Base-by-base conservation (phyloP, 2,888 invertebrate genomes). In the Lochmaea crataegi region DNA sequence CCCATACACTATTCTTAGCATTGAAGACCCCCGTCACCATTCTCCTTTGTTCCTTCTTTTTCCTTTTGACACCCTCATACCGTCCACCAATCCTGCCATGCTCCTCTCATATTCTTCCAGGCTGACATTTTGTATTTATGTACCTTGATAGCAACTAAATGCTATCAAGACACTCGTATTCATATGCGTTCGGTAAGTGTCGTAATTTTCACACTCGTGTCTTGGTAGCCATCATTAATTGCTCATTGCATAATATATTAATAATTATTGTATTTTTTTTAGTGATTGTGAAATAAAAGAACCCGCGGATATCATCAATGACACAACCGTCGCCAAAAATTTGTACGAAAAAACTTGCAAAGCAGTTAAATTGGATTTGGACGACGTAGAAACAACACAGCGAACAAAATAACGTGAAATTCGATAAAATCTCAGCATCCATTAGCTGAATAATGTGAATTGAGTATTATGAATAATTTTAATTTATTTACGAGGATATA, bases 241-340 rank as follows among this genome's bases (percentile, higher is more conserved):
- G 11, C 12, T 45, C 14, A 45, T 45, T 45, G 14, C 11, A 4
- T 45, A 12, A 12, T 45, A 4, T 11, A 4, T 1, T 11, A 45
- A 5, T 14, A 42, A n/a, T 18, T 10, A 6, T 22, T 42, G 58
- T 58, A 0, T 32, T 68, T 79, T 68, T 79, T 79, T 70, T 71
- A 88, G 88, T 72, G 86, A 88, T 72, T 88, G 88, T 78, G 86
- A 86, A 75, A 75, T 85, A 41, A 85, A 85, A 73, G 83, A 85
- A 73, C 85, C 87, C 18, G 82, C 84, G 4, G 83, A 82, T 32
- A 79, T 79, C 64, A 84, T 86, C 2, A 82, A 82, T 63, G 85
- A 87, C 72, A 80, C 80, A 41, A 75, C 77, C 18, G 75, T 85
- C 9, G 82, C 85, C 10, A 82, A 84, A 71, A 78, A 83, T 73